A percentile compares a stretch with the other conserved stretches of the same genome.
These are phyloP conservation scores for Micromussa lordhowensis DNA, from an alignment of 92 coral and sea anemone genomes.

Conservation along the genomic window DNA sequence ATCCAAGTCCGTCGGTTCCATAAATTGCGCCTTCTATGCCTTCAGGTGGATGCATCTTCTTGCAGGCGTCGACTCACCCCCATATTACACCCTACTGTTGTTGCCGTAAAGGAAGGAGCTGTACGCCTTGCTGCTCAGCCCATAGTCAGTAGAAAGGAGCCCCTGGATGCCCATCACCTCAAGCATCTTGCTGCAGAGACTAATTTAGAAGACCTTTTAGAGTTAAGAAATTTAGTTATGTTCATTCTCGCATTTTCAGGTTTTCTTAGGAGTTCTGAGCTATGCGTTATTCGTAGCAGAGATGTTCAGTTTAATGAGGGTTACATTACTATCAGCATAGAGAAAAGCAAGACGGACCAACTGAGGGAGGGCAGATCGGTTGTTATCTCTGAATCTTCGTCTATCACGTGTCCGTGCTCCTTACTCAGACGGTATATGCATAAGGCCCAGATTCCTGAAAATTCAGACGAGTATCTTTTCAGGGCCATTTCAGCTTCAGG, in stretches of 20 bases:
- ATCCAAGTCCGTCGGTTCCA: too few relatives aligned
- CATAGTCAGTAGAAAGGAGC: conserved; percentile 21
- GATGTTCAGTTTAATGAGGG: too few relatives aligned
- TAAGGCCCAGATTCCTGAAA: conserved; percentile 15
- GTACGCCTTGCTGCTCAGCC: conserved; percentile 28
- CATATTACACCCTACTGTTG: conserved; percentile 22
- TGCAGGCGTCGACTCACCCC: conserved; percentile 37
- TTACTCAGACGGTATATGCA: conserved; percentile 23
- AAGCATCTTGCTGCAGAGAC: conserved; percentile 29
- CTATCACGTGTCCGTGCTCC: conserved; percentile 36
- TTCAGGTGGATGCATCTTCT: conserved; percentile 19
- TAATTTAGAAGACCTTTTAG: too few relatives aligned
- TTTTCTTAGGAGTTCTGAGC: conserved; percentile 42
- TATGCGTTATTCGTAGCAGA: neutral
- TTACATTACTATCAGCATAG: conserved; percentile 39
- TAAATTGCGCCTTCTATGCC: neutral
- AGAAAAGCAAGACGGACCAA: conserved; percentile 58
- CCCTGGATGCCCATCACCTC: conserved; percentile 34
- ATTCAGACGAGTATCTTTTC: conserved; percentile 48
- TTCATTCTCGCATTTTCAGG: too few relatives aligned
- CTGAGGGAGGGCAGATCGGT: too few relatives aligned
- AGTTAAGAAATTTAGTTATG: too few relatives aligned
- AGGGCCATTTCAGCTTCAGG: conserved; percentile 51
- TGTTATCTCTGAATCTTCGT: conserved; percentile 35
- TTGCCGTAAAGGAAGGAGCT: conserved; percentile 37